phyloP scores from a whole-genome alignment of 2,888 invertebrate genomes.

The Ypsolopha sequella region DNA sequence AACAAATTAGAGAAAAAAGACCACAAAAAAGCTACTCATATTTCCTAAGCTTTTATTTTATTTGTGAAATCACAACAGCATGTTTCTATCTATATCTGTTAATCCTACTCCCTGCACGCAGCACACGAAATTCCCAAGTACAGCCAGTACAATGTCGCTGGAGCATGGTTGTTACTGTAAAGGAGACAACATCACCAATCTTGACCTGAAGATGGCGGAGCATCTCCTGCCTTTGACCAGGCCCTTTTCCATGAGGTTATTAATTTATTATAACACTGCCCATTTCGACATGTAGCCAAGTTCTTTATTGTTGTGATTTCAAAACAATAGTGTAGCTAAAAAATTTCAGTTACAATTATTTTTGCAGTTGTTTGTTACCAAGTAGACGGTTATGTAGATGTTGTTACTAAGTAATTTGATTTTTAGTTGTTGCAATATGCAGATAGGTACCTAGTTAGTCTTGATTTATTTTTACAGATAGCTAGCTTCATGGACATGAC shows the following conservation, averaged over 20 bases:
- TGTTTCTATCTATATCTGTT: not conserved
- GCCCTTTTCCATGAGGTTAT: slow-evolving; percentile 60
- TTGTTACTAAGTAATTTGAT: too few relatives aligned
- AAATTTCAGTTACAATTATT: too few relatives aligned
- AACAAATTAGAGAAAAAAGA: not conserved
- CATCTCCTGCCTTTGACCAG: slow-evolving; percentile 65
- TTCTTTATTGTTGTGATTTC: too few relatives aligned
- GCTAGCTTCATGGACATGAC: too few relatives aligned
- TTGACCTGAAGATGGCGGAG: slow-evolving; percentile 46
- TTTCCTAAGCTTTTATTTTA: not conserved
- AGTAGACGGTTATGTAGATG: too few relatives aligned
- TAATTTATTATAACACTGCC: not conserved
- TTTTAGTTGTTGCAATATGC: too few relatives aligned
- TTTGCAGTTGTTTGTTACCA: too few relatives aligned
- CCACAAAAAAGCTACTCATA: not conserved
- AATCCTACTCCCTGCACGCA: not conserved
- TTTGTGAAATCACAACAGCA: too few relatives aligned
- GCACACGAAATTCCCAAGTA: not conserved
- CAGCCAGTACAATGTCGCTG: slow-evolving; percentile 37
- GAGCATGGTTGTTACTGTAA: slow-evolving; percentile 55
- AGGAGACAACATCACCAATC: slow-evolving; percentile 42
- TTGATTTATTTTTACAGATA: too few relatives aligned
- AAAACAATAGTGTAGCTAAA: too few relatives aligned
- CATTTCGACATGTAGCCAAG: not conserved
- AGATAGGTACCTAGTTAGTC: too few relatives aligned